phyloP scores from a whole-genome alignment of 2,113 vertebrate genomes.

The Capricornis sumatraensis region DNA sequence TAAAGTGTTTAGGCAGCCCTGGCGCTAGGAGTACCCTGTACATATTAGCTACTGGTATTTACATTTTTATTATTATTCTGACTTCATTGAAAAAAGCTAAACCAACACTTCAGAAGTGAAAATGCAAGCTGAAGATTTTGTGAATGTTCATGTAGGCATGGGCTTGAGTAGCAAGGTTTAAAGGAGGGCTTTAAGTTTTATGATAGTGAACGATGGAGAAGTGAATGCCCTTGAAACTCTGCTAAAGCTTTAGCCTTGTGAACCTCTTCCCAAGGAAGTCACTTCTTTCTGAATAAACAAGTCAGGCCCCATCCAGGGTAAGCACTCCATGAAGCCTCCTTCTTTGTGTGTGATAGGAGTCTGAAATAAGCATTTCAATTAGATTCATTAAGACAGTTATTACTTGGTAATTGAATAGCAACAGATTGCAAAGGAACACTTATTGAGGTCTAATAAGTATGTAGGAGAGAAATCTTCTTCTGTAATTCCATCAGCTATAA shows the following conservation, averaged over 20 bases:
- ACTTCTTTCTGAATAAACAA: constrained; percentile 73
- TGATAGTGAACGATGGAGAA: not conserved
- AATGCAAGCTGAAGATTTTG: not conserved
- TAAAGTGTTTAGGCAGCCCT: not conserved
- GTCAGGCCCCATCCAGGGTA: constrained; percentile 61
- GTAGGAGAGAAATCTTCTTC: constrained; percentile 81
- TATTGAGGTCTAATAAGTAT: constrained; percentile 84
- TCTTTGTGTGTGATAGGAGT: constrained; percentile 58
- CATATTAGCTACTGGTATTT: not conserved
- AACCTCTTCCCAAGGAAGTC: not conserved
- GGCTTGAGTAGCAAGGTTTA: not conserved
- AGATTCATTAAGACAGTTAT: constrained; percentile 87
- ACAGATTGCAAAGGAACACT: constrained; percentile 86
- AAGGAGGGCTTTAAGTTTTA: not conserved
- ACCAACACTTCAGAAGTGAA: not conserved
- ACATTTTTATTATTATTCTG: not conserved
- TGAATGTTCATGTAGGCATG: not conserved
- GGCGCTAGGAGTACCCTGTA: not conserved
- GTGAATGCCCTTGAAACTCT: not conserved
- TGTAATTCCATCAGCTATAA: constrained; percentile 87
- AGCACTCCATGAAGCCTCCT: constrained; percentile 69
- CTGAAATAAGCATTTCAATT: constrained; percentile 85
- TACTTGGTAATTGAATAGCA: constrained; percentile 87
- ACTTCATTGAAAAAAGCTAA: not conserved
- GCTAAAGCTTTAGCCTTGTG: not conserved